phyloP scores from a whole-genome alignment of 2,113 vertebrate genomes.

The Cygnus buccinator region DNA sequence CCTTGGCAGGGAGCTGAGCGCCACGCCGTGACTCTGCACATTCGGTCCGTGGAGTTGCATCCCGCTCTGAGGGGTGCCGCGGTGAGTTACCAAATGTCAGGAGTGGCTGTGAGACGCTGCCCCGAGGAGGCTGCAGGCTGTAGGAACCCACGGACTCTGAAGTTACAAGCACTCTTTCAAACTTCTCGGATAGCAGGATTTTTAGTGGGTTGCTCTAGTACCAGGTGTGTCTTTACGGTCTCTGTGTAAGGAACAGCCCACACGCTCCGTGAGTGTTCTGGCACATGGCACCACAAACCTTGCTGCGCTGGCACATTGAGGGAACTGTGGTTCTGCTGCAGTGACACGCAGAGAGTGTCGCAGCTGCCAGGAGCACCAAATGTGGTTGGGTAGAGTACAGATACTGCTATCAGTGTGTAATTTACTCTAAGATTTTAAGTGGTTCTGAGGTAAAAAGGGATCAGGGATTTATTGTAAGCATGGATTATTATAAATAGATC shows the following conservation, averaged over 20 bases:
- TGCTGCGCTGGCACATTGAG: neutral
- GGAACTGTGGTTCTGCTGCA: neutral
- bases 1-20: neutral
- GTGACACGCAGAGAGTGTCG: neutral
- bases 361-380: neutral
- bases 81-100: rapidly evolving
- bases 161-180: neutral
- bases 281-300: neutral
- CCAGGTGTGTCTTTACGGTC: neutral
- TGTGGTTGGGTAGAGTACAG: neutral
- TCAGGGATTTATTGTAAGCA: neutral
- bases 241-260: neutral
- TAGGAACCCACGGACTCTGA: neutral
- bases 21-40: neutral
- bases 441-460: neutral
- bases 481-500: neutral
- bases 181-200: neutral
- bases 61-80: neutral
- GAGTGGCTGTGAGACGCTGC: neutral
- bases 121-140: neutral
- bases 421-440: neutral
- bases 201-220: neutral
- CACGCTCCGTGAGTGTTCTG: neutral
- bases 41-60: rapidly evolving
- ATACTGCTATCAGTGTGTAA: neutral